Percentiles rank a stretch among this genome's conserved stretches.
Evolutionary conservation across 2,113 vertebrate genomes (phyloP).

Genomic region (Rhinolophus ferrumequinum): DNA sequence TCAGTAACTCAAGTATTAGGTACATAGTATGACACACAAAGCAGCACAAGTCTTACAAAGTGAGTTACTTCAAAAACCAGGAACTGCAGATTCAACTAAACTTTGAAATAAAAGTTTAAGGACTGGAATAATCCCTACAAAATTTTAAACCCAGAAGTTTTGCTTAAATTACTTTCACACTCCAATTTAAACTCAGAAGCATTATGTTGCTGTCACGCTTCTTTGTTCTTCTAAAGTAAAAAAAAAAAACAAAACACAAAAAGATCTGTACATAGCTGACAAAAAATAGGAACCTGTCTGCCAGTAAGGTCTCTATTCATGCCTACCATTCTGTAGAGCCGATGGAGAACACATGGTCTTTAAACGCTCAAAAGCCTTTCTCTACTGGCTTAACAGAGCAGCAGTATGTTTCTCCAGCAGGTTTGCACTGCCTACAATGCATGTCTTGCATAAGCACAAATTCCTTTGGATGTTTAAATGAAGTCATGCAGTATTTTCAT

Average conservation of each 20-base stretch:
- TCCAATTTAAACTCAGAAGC: constrained; percentile 81
- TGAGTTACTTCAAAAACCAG: constrained; percentile 34
- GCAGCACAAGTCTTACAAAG: not conserved
- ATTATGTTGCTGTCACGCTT: constrained; percentile 77
- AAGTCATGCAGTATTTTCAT: constrained; percentile 68
- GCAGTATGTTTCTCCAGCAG: constrained; percentile 56
- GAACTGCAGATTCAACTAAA: constrained; percentile 66
- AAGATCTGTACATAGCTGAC: constrained; percentile 67
- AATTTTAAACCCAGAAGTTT: constrained; percentile 76
- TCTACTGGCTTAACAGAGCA: constrained; percentile 36
- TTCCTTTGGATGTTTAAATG: constrained; percentile 40
- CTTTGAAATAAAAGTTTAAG: constrained; percentile 71
- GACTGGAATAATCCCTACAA: constrained; percentile 73
- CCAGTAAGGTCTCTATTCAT: constrained; percentile 42
- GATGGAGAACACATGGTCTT: constrained; percentile 63
- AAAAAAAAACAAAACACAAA: constrained; percentile 46
- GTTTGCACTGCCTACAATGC: constrained; percentile 57
- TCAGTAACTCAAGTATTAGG: not conserved
- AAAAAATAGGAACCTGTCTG: constrained; percentile 77
- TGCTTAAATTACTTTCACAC: constrained; percentile 80
- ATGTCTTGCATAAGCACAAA: constrained; percentile 60
- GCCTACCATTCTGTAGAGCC: constrained; percentile 48
- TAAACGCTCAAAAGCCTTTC: constrained; percentile 62
- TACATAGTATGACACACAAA: fast-evolving
- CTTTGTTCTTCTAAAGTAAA: constrained; percentile 75